Percentiles rank a stretch among this genome's conserved stretches.
Conservation (phyloP, 23 tunicate genomes). For the Clavelina lepadiformis region DNA sequence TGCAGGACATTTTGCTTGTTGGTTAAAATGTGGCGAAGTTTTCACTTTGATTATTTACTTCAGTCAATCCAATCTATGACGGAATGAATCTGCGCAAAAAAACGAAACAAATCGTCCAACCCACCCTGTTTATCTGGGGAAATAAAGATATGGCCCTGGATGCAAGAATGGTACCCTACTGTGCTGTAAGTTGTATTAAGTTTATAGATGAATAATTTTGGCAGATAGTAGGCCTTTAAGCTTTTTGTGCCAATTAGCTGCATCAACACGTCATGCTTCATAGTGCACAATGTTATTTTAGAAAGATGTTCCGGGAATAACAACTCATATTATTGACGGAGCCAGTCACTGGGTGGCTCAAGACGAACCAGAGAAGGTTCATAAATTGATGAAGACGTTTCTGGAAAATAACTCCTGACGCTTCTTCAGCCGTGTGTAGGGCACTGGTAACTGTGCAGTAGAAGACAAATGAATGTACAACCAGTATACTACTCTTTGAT, state of each 20-base stretch:
- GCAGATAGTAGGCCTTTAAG: no score
- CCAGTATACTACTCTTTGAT: no score
- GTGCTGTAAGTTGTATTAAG: slow-evolving; percentile 1
- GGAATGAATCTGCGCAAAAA: slow-evolving; percentile 16
- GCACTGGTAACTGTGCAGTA: no score
- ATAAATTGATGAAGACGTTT: slow-evolving; percentile 32
- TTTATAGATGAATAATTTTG: not conserved
- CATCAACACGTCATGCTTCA: no score
- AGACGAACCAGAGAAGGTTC: slow-evolving; percentile 61
- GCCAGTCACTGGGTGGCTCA: slow-evolving; percentile 88
- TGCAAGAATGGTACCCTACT: slow-evolving; percentile 11
- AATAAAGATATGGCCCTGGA: slow-evolving; percentile 40
- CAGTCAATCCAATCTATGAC: slow-evolving; percentile 39
- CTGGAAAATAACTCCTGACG: not conserved
- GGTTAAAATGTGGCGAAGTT: no score
- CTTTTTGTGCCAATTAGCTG: no score
- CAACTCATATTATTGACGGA: slow-evolving; percentile 40
- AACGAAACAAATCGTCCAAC: slow-evolving; percentile 23
- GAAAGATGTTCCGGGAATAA: slow-evolving; percentile 18
- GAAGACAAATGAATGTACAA: no score
- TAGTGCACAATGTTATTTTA: not conserved
- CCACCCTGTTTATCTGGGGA: slow-evolving; percentile 72
- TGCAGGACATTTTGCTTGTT: no score
- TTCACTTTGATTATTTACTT: not conserved
- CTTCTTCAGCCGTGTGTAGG: not conserved